These are phyloP conservation scores for Cromileptes altivelis DNA, from an alignment of 2,113 vertebrate species.

Conservation along the genomic window DNA sequence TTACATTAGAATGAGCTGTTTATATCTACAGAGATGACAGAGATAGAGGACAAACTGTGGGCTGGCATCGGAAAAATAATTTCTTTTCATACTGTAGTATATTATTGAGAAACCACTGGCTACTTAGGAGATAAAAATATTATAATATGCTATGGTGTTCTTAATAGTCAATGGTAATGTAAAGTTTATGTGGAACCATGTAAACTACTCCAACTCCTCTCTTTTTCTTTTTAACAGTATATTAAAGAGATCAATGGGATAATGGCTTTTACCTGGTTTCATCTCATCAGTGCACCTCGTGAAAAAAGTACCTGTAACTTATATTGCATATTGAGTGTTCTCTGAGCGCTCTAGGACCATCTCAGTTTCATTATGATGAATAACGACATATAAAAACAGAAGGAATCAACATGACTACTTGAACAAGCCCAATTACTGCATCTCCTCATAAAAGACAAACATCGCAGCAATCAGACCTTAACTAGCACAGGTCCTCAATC, in stretches of 20 bases:
- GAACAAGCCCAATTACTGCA: conserved; percentile 61
- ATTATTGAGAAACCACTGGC: neutral
- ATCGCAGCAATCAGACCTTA: conserved; percentile 45
- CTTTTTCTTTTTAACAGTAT: neutral
- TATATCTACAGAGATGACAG: neutral
- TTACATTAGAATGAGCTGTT: too few species aligned
- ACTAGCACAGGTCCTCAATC: conserved; percentile 45
- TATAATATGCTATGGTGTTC: neutral
- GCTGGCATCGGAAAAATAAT: neutral
- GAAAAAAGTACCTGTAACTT: conserved; percentile 1
- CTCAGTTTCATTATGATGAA: conserved; percentile 45
- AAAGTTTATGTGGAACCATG: neutral
- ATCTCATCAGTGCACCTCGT: conserved; percentile 20
- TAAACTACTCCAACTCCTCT: neutral
- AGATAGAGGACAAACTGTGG: neutral
- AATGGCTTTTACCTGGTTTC: conserved; percentile 25
- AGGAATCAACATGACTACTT: conserved; percentile 45
- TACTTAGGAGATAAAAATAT: neutral
- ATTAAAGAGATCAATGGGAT: neutral
- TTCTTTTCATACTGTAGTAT: neutral
- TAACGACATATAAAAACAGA: conserved; percentile 33
- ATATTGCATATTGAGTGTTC: neutral
- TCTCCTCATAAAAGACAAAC: conserved; percentile 47
- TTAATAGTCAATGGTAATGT: neutral
- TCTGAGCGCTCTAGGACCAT: neutral